Base-by-base conservation (phyloP, 1,140 invertebrate species). In the Trichogramma pretiosum region DNA sequence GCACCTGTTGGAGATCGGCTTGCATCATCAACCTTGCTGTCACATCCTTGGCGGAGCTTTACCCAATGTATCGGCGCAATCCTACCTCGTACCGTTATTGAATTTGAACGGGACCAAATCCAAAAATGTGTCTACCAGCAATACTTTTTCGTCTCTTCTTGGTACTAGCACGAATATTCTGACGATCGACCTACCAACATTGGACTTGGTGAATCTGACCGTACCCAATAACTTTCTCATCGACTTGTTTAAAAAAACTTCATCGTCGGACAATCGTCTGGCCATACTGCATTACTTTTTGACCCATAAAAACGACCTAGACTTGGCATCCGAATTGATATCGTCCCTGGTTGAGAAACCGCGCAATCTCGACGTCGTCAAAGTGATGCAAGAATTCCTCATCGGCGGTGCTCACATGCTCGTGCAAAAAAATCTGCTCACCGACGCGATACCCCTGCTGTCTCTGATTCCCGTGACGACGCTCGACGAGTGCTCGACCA, bases 271-370 rank as follows among this genome's bases (percentile, higher is more conserved):
- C 56, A 83, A 85, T 55, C 81, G 81, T 46, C 61, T 88, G 23
- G 79, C 81, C 3, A 86, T 88, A 23, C 65, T 89, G 19, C 87
- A 90, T 65, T 87, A 87, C 60, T 80, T 90, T 48, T 65, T 89
- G 11, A 76, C 84, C 38, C 86, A 90, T 57, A 76, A 76, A 38
- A 77, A 77, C 34, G 84, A 88, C 54, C 62, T 81, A 48, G 84
- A 87, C 41, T 70, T 78, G 23, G 78, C 84, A 47, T 76, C 80
- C 45, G 80, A 85, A 61, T 58, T 80, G 8, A 64, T 80, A 23
- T 62, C 65, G 3, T 60, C 65, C 1, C 57, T 78, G 13, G 71
- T 73, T 19, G 73, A 76, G 41, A 71, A 74, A 39, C 73, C 72
- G 24, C 58, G 76, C 5, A 70, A 70, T 13, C 50, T 76, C 26